Base-by-base conservation (phyloP, 2,113 vertebrate genomes). In the Brienomyrus longianalis region DNA sequence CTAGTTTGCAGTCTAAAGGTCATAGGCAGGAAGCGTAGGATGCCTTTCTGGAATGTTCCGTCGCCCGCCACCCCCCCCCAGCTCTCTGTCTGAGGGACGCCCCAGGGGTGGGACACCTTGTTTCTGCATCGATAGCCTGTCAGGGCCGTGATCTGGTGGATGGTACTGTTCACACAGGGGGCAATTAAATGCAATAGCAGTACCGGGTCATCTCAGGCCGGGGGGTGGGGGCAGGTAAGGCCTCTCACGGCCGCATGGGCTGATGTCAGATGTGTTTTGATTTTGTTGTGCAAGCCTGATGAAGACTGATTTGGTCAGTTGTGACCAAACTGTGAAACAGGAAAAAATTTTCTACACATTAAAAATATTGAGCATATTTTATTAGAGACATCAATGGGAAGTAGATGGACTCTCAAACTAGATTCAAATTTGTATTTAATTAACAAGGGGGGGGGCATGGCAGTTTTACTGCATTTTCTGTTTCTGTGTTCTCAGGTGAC, bases 401-500 rank as follows among this genome's bases (percentile, higher is more conserved):
- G 62, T 27, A 31, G 62, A 70, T 70, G 62, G n/a, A 31, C n/a
- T 70, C 10, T 4, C 77, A 83, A 45, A 10, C 13, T 31, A 39
- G 31, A 35, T 83, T 83, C 77, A 6, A 19, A 43, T 21, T 45
- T 83, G 0, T 1, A 43, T 21, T 80, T 39, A 43, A 39, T 43
- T 43, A 35, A 88, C 91, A 86, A 88, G 31, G 31, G 27, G 91
- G 59, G 59, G 23, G 59, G 9, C 23, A n/a, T 27, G n/a, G 9
- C n/a, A 11, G 89, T 92, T 90, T 93, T 92, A 89, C 91, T 91
- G 83, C 90, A 6, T 83, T 92, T 89, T 91, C 90, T 93, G 91
- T 94, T 91, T 91, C 80, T 89, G 11, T 77, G 10, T 66, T 48
- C 93, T 91, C 94, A 99, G 98, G 98, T 99, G 94, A 99, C 98